phyloP scores from a whole-genome alignment of 2,797 vertebrate genomes.

The Pangasius macronema region DNA sequence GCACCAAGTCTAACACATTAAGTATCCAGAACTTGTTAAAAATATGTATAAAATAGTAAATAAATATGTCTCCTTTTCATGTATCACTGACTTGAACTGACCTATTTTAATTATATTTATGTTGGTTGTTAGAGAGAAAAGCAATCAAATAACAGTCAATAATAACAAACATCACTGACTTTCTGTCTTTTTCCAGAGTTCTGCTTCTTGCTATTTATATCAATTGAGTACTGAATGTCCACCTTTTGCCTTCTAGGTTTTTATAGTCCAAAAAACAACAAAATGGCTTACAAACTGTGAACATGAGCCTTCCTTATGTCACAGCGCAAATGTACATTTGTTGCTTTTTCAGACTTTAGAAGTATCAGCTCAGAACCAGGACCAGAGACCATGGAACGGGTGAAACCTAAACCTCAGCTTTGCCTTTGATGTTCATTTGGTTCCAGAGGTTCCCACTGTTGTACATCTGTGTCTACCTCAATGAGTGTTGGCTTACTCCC shows the following conservation, averaged over 20 bases:
- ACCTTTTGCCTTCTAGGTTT: neutral
- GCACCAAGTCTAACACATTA: constrained; percentile 62
- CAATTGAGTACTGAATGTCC: neutral
- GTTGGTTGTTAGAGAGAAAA: neutral
- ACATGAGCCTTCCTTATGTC: neutral
- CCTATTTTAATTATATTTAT: constrained; percentile 18
- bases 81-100: constrained; percentile 31
- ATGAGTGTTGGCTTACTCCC: constrained; percentile 43
- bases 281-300: neutral
- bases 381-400: constrained; percentile 28
- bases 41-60: constrained; percentile 61
- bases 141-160: neutral
- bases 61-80: constrained; percentile 63
- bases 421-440: constrained; percentile 44
- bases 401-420: constrained; percentile 47
- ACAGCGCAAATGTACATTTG: neutral
- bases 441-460: constrained; percentile 48
- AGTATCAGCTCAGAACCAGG: constrained; percentile 7
- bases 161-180: neutral
- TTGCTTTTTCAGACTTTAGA: neutral
- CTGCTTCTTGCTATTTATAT: neutral
- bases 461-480: constrained; percentile 44
- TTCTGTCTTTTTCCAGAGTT: neutral
- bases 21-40: constrained; percentile 61
- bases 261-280: neutral